Percentiles rank a stretch among this genome's conserved stretches.
Conservation (phyloP, 1,140 invertebrate species). For the Phenacoccus solenopsis region DNA sequence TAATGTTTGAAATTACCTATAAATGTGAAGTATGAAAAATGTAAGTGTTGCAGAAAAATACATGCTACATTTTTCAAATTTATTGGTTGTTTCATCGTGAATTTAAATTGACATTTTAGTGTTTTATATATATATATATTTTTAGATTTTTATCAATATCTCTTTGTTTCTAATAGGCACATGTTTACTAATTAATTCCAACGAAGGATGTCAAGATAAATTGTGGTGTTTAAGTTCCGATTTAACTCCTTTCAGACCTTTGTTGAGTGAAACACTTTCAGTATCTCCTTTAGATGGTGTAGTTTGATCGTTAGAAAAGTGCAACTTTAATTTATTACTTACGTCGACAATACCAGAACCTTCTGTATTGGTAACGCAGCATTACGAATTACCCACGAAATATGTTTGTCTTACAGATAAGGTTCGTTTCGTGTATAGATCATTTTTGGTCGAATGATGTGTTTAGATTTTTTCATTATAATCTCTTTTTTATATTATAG, state of each 20-base stretch:
- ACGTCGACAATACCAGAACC: constrained; percentile 14
- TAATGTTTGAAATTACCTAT: too few relatives aligned
- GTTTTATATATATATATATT: neutral
- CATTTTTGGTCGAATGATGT: neutral
- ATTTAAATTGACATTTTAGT: neutral
- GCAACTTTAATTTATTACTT: neutral
- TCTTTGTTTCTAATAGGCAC: too few relatives aligned
- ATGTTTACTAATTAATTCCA: constrained; percentile 52
- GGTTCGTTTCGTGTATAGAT: constrained; percentile 33
- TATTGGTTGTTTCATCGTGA: neutral
- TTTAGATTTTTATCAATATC: constrained; percentile 28
- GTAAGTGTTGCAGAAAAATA: neutral
- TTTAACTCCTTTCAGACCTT: constrained; percentile 47
- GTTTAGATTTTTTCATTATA: neutral
- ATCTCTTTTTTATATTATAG: constrained; percentile 31
- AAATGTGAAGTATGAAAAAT: too few relatives aligned
- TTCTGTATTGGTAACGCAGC: constrained; percentile 22
- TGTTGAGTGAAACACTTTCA: constrained; percentile 59
- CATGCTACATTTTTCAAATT: constrained; percentile 14
- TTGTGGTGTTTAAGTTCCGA: constrained; percentile 64
- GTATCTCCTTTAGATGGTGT: constrained; percentile 60
- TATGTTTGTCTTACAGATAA: constrained; percentile 77
- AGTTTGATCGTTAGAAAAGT: constrained; percentile 37
- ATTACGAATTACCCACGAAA: constrained; percentile 47
- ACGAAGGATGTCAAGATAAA: constrained; percentile 39